These are phyloP conservation scores for Liasis olivaceus DNA, from an alignment of 2,797 vertebrate genomes.

Conservation along the genomic window DNA sequence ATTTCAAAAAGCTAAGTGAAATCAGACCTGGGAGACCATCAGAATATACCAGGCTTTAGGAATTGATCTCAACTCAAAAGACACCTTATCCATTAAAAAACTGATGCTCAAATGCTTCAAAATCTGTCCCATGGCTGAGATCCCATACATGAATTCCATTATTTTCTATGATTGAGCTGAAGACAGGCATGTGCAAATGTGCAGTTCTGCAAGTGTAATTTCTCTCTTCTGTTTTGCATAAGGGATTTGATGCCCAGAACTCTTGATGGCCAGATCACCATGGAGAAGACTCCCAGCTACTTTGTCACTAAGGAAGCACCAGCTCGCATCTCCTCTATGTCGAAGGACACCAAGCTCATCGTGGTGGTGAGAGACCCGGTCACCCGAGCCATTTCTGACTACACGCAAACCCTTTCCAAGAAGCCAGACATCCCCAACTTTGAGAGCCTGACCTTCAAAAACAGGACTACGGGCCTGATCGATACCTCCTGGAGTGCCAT, in stretches of 20 bases:
- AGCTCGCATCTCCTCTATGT: constrained; percentile 88
- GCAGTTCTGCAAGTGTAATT: neutral
- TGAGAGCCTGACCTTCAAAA: constrained; percentile 87
- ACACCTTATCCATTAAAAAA: neutral
- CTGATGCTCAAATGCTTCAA: neutral
- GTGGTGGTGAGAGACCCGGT: constrained; percentile 93
- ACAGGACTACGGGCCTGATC: constrained; percentile 81
- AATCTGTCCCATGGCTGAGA: neutral
- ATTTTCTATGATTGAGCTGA: neutral
- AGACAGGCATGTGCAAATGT: neutral
- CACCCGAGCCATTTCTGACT: constrained; percentile 93
- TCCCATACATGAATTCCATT: neutral
- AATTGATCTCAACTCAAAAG: neutral
- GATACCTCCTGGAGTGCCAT: constrained; percentile 90
- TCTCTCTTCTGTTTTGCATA: neutral
- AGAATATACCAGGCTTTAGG: neutral
- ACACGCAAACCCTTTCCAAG: constrained; percentile 94
- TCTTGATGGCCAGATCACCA: constrained; percentile 90
- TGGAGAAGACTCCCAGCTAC: constrained; percentile 97
- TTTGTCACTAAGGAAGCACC: constrained; percentile 92
- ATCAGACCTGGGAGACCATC: neutral
- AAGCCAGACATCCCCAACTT: constrained; percentile 91
- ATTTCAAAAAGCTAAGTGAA: neutral
- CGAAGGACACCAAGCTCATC: constrained; percentile 88
- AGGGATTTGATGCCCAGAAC: constrained; percentile 94